Evolutionary conservation across 1,140 invertebrate species (phyloP).

Genomic region (Latrodectus geometricus): DNA sequence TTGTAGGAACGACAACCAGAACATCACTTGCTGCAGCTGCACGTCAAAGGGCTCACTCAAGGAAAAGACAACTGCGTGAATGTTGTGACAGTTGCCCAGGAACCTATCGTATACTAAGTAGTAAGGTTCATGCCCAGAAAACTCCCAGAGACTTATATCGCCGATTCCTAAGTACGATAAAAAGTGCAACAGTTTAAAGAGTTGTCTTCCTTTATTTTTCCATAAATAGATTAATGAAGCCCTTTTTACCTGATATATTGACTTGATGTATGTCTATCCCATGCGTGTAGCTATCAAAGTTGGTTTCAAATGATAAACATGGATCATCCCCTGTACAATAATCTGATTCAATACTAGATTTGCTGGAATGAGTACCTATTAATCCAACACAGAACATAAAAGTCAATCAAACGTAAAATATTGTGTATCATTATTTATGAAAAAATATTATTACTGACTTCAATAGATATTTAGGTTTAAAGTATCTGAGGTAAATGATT

Average conservation of each 20-base stretch:
- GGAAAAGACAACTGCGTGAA: slow-evolving; percentile 81
- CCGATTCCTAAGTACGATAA: slow-evolving; percentile 72
- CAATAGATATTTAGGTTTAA: neutral
- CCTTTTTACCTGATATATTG: slow-evolving; percentile 68
- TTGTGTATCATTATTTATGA: neutral
- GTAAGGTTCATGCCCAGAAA: slow-evolving; percentile 85
- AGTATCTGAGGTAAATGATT: no score
- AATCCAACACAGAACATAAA: neutral
- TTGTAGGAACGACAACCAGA: slow-evolving; percentile 85
- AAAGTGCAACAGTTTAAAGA: neutral
- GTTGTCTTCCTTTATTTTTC: neutral
- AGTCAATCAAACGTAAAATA: neutral
- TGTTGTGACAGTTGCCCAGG: slow-evolving; percentile 77
- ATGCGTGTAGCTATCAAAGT: slow-evolving; percentile 77
- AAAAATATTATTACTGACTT: neutral
- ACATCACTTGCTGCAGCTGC: slow-evolving; percentile 80
- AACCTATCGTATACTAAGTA: slow-evolving; percentile 83
- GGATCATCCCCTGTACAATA: slow-evolving; percentile 70
- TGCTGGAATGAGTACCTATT: slow-evolving; percentile 55
- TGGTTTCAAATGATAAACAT: slow-evolving; percentile 76
- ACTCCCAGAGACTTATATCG: slow-evolving; percentile 83
- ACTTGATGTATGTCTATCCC: slow-evolving; percentile 79
- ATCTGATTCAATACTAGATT: slow-evolving; percentile 61
- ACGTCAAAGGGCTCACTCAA: slow-evolving; percentile 79
- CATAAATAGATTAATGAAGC: neutral